Base-by-base conservation (phyloP, 2,888 invertebrate genomes). In the Zootermopsis nevadensis region DNA sequence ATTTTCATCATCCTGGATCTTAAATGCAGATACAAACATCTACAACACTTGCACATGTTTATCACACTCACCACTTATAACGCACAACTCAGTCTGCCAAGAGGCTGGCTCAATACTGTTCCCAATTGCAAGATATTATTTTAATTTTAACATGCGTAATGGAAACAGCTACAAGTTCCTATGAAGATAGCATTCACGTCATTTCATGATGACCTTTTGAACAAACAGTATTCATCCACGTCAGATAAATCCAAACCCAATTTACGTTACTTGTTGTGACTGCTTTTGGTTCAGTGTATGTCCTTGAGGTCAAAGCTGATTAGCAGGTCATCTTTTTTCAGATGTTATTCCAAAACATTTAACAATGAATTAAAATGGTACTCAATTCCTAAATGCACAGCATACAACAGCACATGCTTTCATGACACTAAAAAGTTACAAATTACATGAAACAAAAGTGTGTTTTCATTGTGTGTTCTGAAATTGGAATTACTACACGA, bases 291-390 rank as follows among this genome's bases (percentile, higher is more conserved):
- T 60, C 27, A 60, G 27, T 12, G 2, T 60, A 60, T 7, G 27
- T 27, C 33, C 15, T 30, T 15, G 69, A 69, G 69, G 69, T 69
- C 69, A 69, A 2, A 33, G 31, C 33, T 69, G 31, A 69, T 69
- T 69, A 69, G 30, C 22, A 69, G 69, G 69, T 69, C 69, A 69
- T 4, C 33, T 69, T 31, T 31, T 33, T 69, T 69, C 27, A 30
- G 31, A 69, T 67, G 67, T 69, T 60, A 48, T 27, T n/a, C 60
- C 12, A 53, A 53, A 53, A 15, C 10, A 27, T 27, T 60, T 60
- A 60, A 60, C 7, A n/a, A 60, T 60, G 60, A 15, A n/a, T 27
- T n/a, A 60, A 60, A 60, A 6, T 60, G 60, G n/a, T 60, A n/a
- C n/a, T 48, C 48, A 48, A 15, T 48, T 19, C 19, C 19, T 19